Conservation (phyloP, 2,797 vertebrate genomes). For the Myotis planiceps region DNA sequence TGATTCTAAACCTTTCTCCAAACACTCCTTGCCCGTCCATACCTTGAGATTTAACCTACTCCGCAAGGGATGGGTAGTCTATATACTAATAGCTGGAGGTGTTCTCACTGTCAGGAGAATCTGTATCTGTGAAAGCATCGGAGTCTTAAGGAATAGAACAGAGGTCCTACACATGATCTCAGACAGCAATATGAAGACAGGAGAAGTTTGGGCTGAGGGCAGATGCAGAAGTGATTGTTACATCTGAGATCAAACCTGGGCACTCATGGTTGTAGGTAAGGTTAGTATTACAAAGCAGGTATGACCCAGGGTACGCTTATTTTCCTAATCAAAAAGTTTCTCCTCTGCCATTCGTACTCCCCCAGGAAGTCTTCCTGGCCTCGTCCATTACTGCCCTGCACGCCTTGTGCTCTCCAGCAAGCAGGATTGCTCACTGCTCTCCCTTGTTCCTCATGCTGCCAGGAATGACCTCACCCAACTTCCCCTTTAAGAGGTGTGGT, state of each 20-base stretch:
- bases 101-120: background rate
- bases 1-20: background rate
- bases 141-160: background rate
- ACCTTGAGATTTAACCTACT: background rate
- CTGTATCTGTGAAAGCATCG: background rate
- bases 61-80: background rate
- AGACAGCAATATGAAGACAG: background rate
- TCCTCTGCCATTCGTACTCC: background rate
- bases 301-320: background rate
- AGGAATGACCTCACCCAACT: background rate
- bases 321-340: background rate
- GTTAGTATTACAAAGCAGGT: background rate
- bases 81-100: too few species aligned
- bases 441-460: background rate
- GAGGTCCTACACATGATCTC: background rate
- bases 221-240: background rate
- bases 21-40: background rate
- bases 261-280: background rate
- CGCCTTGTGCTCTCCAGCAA: background rate
- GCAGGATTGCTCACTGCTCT: background rate
- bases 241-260: background rate
- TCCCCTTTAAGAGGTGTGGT: background rate
- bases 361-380: background rate
- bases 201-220: background rate
- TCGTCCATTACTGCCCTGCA: background rate